Percentiles rank a stretch among this genome's conserved stretches.
Evolutionary conservation across 1,140 invertebrate species (phyloP).

Genomic region (Lepidotrigona ventralis): DNA sequence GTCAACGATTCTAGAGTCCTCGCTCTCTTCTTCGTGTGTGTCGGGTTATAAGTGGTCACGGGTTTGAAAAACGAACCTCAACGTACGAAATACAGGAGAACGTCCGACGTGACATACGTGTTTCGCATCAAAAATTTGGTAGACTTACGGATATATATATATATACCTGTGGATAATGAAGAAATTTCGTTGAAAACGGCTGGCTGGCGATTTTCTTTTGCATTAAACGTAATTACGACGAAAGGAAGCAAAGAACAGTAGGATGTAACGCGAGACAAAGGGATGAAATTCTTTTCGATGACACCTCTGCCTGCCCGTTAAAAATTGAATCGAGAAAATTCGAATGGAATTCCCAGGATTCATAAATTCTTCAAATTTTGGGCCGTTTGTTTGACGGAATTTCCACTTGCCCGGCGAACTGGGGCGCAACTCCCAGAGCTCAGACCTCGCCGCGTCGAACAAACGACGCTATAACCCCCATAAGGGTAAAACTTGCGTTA

Average conservation of each 20-base stretch:
- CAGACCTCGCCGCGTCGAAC: background rate
- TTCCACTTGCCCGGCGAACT: background rate
- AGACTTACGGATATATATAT: background rate
- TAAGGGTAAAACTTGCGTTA: constrained; percentile 13
- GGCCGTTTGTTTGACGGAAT: background rate
- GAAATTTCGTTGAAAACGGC: background rate
- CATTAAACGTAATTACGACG: background rate
- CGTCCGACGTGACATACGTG: background rate
- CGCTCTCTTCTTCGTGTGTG: no score
- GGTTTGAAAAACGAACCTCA: background rate
- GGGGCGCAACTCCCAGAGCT: background rate
- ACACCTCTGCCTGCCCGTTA: background rate
- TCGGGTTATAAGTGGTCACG: no score
- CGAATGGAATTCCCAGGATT: background rate
- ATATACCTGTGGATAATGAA: no score
- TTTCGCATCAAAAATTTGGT: background rate
- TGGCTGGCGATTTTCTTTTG: background rate
- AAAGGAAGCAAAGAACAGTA: background rate
- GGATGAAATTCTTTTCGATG: background rate
- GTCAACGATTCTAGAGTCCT: constrained; percentile 3
- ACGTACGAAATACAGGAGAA: background rate
- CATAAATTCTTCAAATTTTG: constrained; percentile 15
- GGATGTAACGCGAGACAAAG: background rate
- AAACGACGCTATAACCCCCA: background rate
- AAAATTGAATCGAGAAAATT: background rate